A percentile compares a stretch with the other conserved stretches of the same genome.
Conservation (phyloP, 2,797 vertebrate species). For the Macrochelys suwanniensis region DNA sequence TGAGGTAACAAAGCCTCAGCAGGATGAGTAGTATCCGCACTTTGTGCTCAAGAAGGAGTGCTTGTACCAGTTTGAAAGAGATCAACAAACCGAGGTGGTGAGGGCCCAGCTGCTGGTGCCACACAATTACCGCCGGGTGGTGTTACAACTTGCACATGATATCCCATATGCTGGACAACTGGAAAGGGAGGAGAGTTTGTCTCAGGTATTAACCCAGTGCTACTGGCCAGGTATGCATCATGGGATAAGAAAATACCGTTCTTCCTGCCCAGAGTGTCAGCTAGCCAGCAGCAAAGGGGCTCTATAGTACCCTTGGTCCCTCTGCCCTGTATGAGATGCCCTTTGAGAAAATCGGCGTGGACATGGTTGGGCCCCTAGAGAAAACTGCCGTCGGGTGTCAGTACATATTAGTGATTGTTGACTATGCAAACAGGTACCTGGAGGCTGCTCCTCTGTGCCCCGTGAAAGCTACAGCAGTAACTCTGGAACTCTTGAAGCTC, state of each 20-base stretch:
- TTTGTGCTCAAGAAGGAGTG: not conserved
- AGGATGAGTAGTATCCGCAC: not conserved
- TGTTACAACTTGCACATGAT: too few relatives aligned
- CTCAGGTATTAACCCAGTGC: not conserved
- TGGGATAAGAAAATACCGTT: not conserved
- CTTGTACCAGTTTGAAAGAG: not conserved
- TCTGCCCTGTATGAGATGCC: too few relatives aligned
- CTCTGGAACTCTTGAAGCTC: too few relatives aligned
- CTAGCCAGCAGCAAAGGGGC: not conserved
- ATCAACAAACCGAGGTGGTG: not conserved
- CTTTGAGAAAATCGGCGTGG: too few relatives aligned
- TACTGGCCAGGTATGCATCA: not conserved
- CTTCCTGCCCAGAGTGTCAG: not conserved
- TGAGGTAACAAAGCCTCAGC: not conserved
- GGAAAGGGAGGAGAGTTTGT: not conserved
- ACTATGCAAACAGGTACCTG: too few relatives aligned
- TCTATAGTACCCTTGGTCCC: not conserved
- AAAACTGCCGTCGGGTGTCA: too few relatives aligned
- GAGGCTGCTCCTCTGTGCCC: too few relatives aligned
- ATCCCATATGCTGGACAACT: not conserved
- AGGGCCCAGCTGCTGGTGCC: too few relatives aligned
- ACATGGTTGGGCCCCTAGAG: too few relatives aligned
- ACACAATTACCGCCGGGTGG: too few relatives aligned
- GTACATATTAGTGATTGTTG: too few relatives aligned
- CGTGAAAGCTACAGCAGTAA: too few relatives aligned